These are phyloP conservation scores for Cottus gobio DNA, from an alignment of 2,113 vertebrate species.

Conservation along the genomic window DNA sequence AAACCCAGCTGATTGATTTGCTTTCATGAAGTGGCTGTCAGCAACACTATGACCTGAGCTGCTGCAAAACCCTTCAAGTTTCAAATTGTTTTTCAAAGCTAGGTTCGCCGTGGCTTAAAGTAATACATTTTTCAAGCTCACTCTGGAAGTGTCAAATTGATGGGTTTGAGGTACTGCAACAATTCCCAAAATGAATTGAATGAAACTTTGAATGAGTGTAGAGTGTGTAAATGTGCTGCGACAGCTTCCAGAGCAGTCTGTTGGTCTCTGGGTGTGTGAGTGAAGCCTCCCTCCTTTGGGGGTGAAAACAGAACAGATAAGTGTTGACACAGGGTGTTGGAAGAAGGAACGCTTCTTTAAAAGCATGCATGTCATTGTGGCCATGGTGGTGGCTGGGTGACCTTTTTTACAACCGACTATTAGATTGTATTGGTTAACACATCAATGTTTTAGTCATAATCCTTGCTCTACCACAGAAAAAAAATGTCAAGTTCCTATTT, in stretches of 20 bases:
- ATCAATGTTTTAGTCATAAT: constrained; percentile 7
- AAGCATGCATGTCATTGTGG: constrained; percentile 13
- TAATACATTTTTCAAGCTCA: constrained; percentile 58
- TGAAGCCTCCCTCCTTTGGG: constrained; percentile 50
- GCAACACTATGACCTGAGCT: constrained; percentile 21
- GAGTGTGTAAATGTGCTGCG: constrained; percentile 60
- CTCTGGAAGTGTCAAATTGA: constrained; percentile 60
- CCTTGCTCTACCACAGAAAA: neutral
- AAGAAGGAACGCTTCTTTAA: constrained; percentile 37
- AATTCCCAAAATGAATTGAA: constrained; percentile 50
- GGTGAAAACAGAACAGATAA: constrained; percentile 56
- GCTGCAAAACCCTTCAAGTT: constrained; percentile 32
- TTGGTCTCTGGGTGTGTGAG: constrained; percentile 46
- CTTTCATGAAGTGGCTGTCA: constrained; percentile 38
- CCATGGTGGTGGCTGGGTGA: constrained; percentile 14
- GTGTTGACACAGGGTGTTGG: constrained; percentile 63
- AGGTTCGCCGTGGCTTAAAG: constrained; percentile 29
- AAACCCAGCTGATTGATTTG: constrained; percentile 53
- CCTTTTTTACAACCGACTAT: constrained; percentile 32
- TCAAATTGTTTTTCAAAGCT: constrained; percentile 49
- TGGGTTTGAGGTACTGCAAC: constrained; percentile 40
- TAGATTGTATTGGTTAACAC: constrained; percentile 26
- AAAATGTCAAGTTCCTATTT: neutral
- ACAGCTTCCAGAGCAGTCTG: constrained; percentile 61
- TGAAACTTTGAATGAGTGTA: constrained; percentile 56